Evolutionary conservation across 2,888 invertebrate genomes (phyloP).

Genomic region (Beris morrisii): DNA sequence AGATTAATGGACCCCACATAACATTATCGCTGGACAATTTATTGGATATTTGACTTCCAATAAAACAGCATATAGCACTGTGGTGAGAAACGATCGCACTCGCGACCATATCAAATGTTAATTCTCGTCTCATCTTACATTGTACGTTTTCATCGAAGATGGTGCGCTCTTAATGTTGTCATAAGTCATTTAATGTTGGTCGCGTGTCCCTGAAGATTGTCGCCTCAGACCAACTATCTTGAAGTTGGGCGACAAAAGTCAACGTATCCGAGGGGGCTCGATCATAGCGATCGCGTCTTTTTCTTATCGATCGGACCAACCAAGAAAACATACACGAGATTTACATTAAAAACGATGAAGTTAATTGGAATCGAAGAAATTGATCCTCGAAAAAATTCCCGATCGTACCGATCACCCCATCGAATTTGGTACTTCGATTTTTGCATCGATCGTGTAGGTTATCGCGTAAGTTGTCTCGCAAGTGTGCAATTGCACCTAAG

Average conservation of each 20-base stretch:
- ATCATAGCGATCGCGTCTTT: neutral
- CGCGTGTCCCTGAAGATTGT: conserved; percentile 31
- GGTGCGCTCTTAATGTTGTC: conserved; percentile 29
- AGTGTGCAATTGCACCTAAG: neutral
- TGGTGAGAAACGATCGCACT: conserved; percentile 2
- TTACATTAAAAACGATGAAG: conserved; percentile 32
- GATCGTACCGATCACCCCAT: neutral
- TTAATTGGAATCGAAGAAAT: conserved; percentile 29
- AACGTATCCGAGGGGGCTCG: no score
- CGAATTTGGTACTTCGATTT: neutral
- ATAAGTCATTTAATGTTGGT: conserved; percentile 26
- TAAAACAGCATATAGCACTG: conserved; percentile 28
- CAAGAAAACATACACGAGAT: conserved; percentile 21
- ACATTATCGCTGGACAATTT: conserved; percentile 18
- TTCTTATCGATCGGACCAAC: conserved; percentile 27
- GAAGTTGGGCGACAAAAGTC: neutral
- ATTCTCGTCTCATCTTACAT: conserved; percentile 9
- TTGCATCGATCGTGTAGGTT: neutral
- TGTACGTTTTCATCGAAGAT: conserved; percentile 23
- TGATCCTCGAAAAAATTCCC: conserved; percentile 14
- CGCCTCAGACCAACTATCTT: conserved; percentile 1
- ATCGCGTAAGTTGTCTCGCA: no score
- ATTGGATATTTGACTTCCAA: conserved; percentile 9
- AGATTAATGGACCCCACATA: neutral
- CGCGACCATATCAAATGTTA: conserved; percentile 19